phyloP scores from a whole-genome alignment of 2,888 invertebrate species.

The Homarus gammarus region DNA sequence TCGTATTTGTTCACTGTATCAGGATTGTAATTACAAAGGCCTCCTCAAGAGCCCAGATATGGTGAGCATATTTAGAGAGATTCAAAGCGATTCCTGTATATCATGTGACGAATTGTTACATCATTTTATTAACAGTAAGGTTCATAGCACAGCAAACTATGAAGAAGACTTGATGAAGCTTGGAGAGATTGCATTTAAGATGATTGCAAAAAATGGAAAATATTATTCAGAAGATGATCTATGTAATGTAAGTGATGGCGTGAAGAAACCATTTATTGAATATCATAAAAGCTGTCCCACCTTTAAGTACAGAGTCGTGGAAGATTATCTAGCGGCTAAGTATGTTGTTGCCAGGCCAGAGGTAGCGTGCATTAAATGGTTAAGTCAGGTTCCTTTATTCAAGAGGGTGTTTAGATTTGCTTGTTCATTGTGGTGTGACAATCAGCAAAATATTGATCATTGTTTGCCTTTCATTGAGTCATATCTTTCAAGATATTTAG shows the following conservation, averaged over 20 bases:
- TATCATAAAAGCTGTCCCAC: neutral
- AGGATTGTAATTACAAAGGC: slow-evolving; percentile 24
- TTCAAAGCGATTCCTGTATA: neutral
- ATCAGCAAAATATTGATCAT: neutral
- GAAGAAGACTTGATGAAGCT: slow-evolving; percentile 12
- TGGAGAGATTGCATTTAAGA: slow-evolving; percentile 25
- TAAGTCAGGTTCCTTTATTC: slow-evolving; percentile 22
- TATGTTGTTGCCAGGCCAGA: slow-evolving; percentile 30
- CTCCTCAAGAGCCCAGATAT: slow-evolving; percentile 47
- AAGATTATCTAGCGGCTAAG: slow-evolving; percentile 46
- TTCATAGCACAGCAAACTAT: neutral
- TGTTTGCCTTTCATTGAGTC: neutral
- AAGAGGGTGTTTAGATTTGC: slow-evolving; percentile 51
- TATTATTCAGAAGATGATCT: slow-evolving; percentile 18
- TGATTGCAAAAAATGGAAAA: slow-evolving; percentile 16
- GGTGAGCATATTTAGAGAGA: slow-evolving; percentile 28
- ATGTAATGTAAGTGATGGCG: neutral
- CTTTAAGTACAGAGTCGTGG: slow-evolving; percentile 36
- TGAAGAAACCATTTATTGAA: neutral
- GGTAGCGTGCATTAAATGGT: slow-evolving; percentile 20
- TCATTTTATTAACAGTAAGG: slow-evolving; percentile 12
- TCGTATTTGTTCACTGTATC: neutral
- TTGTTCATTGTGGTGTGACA: slow-evolving; percentile 33
- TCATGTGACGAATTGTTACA: slow-evolving; percentile 17
- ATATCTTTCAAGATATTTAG: slow-evolving; percentile 20